phyloP scores from a whole-genome alignment of 2,888 invertebrate species.

The Calephelis perditalis region DNA sequence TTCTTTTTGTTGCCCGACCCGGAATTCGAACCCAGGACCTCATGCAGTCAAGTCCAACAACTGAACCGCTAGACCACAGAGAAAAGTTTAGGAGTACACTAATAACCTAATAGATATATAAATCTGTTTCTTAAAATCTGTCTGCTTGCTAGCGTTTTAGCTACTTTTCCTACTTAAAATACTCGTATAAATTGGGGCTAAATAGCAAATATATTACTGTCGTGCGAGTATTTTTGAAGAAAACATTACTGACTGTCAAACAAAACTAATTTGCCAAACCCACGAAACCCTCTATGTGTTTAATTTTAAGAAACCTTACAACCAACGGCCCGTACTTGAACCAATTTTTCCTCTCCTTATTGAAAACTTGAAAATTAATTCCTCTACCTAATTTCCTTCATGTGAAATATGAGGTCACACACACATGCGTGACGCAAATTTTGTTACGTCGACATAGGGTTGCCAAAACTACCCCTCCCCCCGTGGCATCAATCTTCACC shows the following conservation, averaged over 20 bases:
- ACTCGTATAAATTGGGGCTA: too few species aligned
- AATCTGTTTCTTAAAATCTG: too few species aligned
- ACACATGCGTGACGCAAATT: slow-evolving; percentile 67
- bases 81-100: too few species aligned
- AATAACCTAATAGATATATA: too few species aligned
- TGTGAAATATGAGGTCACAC: slow-evolving; percentile 69
- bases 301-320: slow-evolving; percentile 54
- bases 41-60: too few species aligned
- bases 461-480: slow-evolving; percentile 69
- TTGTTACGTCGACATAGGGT: slow-evolving; percentile 73
- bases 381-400: slow-evolving; percentile 66
- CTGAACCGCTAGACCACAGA: too few species aligned
- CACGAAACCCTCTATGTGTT: slow-evolving; percentile 49
- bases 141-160: too few species aligned
- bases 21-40: too few species aligned
- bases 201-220: too few species aligned
- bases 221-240: too few species aligned
- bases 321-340: slow-evolving; percentile 33
- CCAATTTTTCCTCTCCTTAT: slow-evolving; percentile 64
- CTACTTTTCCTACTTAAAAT: too few species aligned
- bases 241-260: slow-evolving; percentile 11
- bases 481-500: slow-evolving; percentile 73
- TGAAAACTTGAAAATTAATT: slow-evolving; percentile 75
- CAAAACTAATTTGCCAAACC: slow-evolving; percentile 21
- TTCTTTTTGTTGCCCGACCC: too few species aligned